Evolutionary conservation across 2,797 vertebrate genomes (phyloP), one percentile per base, ranked within the genome.

Genomic region (Dendrocincla tyrannina): DNA sequence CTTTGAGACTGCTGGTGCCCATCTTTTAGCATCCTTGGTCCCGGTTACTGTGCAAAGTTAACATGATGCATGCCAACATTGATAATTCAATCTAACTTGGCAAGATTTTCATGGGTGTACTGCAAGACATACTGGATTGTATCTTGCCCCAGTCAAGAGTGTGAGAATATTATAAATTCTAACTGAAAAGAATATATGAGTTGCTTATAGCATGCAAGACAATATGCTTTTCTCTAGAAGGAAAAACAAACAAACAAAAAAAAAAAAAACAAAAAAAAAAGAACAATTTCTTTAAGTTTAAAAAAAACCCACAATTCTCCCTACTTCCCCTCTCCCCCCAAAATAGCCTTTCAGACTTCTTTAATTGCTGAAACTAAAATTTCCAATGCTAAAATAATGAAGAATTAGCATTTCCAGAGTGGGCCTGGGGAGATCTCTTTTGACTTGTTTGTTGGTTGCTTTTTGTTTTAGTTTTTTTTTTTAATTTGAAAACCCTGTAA

Each of bases 321-420:
- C 12, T 13, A 53, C 9, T 3, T 37, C 24, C 5, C 0, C 2
- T 4, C 17, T 17, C 10, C 7, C 3, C 19, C 4, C n/a, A 56
- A 52, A 62, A 49, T 1, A 84, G 7, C 2, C 5, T 89, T 87
- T 88, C 17, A 68, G 28, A 33, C 6, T 75, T 63, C 16, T 74
- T 78, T 60, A 79, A 44, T 17, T 75, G 23, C 13, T 72, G 49
- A 73, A 68, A 39, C 16, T 89, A 46, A 83, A 60, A 58, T 39
- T 72, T 85, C 4, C 8, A 22, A 14, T 47, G 7, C 6, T 64
- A 72, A 42, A 85, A 6, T 73, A 30, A 41, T 44, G 14, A 64
- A 76, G 28, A 86, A 86, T 56, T 53, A 30, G 0, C 28, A 30
- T 69, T 62, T 56, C 79, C 2, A 7, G 14, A 2, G 7, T 56